Evolutionary conservation across 2,888 invertebrate species (phyloP).

Genomic region (Drosophila ezoana): DNA sequence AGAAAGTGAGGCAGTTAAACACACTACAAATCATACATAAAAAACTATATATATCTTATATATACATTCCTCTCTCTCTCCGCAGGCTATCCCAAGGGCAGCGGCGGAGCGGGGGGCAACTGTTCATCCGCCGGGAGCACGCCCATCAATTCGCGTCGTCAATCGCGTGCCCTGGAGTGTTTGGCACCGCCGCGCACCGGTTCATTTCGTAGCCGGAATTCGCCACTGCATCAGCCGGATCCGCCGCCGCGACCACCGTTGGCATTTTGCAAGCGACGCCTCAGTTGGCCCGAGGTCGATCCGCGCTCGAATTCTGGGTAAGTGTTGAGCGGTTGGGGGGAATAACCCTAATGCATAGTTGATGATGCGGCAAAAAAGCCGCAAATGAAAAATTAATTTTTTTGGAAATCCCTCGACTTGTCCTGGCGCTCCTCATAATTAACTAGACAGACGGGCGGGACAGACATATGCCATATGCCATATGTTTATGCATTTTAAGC

Average conservation of each 20-base stretch:
- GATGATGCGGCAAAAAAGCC: slow-evolving; percentile 56
- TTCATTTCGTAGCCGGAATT: slow-evolving; percentile 86
- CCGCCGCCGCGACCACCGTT: slow-evolving; percentile 88
- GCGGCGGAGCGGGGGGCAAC: slow-evolving; percentile 86
- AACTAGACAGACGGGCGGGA: slow-evolving; percentile 18
- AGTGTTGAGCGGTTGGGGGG: slow-evolving; percentile 81
- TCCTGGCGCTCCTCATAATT: slow-evolving; percentile 59
- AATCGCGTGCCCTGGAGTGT: slow-evolving; percentile 89
- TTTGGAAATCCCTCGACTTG: neutral
- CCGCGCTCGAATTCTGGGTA: slow-evolving; percentile 93
- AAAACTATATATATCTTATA: neutral
- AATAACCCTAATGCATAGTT: slow-evolving; percentile 56
- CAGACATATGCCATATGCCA: neutral
- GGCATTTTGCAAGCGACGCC: slow-evolving; percentile 91
- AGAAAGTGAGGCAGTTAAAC: no score
- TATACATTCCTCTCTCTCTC: neutral
- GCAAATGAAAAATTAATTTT: slow-evolving; percentile 52
- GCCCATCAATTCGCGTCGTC: slow-evolving; percentile 81
- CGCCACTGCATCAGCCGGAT: slow-evolving; percentile 82
- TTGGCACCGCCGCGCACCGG: slow-evolving; percentile 87
- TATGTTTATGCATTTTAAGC: slow-evolving; percentile 25
- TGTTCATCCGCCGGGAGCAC: slow-evolving; percentile 67
- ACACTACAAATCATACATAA: no score
- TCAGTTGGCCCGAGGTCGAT: slow-evolving; percentile 94
- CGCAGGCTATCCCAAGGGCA: slow-evolving; percentile 90